Conservation (phyloP, 2,888 invertebrate species). For the Lathronympha strigana region DNA sequence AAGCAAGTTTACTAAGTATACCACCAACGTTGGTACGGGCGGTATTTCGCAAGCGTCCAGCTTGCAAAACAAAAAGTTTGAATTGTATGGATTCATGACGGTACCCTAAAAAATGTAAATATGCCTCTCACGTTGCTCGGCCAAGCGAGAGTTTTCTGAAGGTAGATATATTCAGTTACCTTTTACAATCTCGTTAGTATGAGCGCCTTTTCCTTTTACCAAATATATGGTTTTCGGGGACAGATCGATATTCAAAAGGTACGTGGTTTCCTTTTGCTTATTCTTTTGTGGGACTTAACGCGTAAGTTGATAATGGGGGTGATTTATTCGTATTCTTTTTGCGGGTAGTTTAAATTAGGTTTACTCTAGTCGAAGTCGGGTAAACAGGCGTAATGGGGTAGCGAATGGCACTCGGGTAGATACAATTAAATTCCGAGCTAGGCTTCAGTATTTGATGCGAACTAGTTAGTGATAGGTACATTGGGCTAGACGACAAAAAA, state of each 20-base stretch:
- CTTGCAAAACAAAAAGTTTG: constrained; percentile 18
- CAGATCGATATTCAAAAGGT: constrained; percentile 42
- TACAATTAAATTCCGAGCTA: neutral
- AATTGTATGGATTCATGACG: constrained; percentile 33
- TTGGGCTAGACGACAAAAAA: no score
- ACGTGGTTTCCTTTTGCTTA: constrained; percentile 30
- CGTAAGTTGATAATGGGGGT: constrained; percentile 34
- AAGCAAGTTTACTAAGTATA: neutral
- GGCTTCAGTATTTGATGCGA: no score
- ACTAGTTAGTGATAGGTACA: no score
- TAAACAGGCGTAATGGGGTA: neutral
- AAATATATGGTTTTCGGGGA: constrained; percentile 40
- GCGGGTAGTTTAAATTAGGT: neutral
- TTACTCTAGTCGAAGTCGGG: neutral
- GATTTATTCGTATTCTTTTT: constrained; percentile 22
- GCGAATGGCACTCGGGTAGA: neutral
- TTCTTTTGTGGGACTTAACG: constrained; percentile 37
- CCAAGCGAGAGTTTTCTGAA: constrained; percentile 62
- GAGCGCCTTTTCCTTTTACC: constrained; percentile 40
- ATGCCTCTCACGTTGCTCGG: constrained; percentile 60
- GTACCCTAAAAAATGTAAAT: constrained; percentile 63
- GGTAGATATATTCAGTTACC: constrained; percentile 47
- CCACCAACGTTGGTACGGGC: neutral
- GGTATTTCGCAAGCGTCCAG: constrained; percentile 8
- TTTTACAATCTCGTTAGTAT: constrained; percentile 47